Evolutionary conservation across 2,888 invertebrate genomes (phyloP).

Genomic region (Sceliomorpha sp.): DNA sequence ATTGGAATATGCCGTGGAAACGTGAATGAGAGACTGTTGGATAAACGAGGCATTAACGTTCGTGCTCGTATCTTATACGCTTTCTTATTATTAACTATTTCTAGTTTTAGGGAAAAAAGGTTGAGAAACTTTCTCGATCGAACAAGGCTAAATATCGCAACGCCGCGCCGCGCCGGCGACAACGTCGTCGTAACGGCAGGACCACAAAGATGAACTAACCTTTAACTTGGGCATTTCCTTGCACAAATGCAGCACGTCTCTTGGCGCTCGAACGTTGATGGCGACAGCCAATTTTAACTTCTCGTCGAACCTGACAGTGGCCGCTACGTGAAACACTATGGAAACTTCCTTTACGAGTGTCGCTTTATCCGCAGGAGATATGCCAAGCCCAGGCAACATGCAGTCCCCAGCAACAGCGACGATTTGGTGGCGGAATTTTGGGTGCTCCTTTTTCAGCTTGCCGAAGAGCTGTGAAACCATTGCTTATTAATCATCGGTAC

Average conservation of each 20-base stretch:
- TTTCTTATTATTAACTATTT: not conserved
- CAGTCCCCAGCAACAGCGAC: slow-evolving; percentile 84
- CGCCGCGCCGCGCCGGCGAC: too few relatives aligned
- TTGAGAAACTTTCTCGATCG: not conserved
- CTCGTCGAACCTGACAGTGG: slow-evolving; percentile 87
- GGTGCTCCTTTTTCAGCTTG: slow-evolving; percentile 82
- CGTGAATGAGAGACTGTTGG: slow-evolving; percentile 82
- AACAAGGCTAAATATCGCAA: too few relatives aligned
- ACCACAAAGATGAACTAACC: too few relatives aligned
- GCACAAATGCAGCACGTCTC: slow-evolving; percentile 85
- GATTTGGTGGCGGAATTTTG: slow-evolving; percentile 84
- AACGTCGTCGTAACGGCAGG: too few relatives aligned
- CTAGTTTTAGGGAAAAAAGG: not conserved
- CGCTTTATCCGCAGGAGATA: slow-evolving; percentile 82
- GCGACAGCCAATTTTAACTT: slow-evolving; percentile 86
- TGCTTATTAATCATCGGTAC: too few relatives aligned
- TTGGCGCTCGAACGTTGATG: slow-evolving; percentile 87
- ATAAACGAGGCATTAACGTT: slow-evolving; percentile 29
- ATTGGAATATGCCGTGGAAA: slow-evolving; percentile 84
- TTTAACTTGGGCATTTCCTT: slow-evolving; percentile 85
- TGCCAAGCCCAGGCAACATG: slow-evolving; percentile 83
- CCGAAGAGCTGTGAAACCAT: slow-evolving; percentile 81
- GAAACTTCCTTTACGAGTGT: slow-evolving; percentile 81
- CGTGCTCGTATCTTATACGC: slow-evolving; percentile 2
- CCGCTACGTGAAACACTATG: slow-evolving; percentile 83